Conservation (phyloP, 2,888 invertebrate species). For the Oxystoma pomonae region DNA sequence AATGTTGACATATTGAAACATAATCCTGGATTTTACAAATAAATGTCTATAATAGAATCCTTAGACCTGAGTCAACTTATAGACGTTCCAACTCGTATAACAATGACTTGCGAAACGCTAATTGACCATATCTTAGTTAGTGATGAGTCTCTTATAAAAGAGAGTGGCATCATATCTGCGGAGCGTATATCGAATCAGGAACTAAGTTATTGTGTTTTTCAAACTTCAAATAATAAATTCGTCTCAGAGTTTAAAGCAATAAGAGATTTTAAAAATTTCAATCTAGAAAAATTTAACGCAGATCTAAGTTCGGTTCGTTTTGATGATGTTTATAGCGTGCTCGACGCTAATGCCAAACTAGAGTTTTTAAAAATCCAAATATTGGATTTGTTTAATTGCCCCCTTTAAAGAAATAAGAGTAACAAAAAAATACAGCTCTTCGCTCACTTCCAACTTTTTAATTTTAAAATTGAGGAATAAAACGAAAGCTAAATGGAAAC, state of each 20-base stretch:
- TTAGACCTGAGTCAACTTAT: no score
- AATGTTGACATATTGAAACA: no score
- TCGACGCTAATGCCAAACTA: neutral
- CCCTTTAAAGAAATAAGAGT: neutral
- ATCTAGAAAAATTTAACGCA: neutral
- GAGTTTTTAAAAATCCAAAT: neutral
- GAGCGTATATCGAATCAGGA: neutral
- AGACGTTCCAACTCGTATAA: neutral
- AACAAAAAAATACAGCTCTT: neutral
- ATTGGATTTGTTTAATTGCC: neutral
- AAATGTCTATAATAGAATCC: no score
- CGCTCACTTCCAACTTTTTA: neutral
- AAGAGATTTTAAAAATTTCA: slow-evolving; percentile 2
- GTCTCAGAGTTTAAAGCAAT: neutral
- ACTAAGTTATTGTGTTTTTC: neutral
- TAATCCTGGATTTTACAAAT: no score
- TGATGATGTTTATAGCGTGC: neutral
- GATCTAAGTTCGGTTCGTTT: neutral
- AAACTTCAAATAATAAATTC: neutral
- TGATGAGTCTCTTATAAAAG: neutral
- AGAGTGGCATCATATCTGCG: neutral
- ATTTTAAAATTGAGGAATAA: neutral
- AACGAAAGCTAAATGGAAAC: neutral
- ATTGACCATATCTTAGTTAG: neutral
- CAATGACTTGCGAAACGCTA: neutral